phyloP scores from a whole-genome alignment of 2,113 vertebrate genomes.

The Anguilla rostrata region DNA sequence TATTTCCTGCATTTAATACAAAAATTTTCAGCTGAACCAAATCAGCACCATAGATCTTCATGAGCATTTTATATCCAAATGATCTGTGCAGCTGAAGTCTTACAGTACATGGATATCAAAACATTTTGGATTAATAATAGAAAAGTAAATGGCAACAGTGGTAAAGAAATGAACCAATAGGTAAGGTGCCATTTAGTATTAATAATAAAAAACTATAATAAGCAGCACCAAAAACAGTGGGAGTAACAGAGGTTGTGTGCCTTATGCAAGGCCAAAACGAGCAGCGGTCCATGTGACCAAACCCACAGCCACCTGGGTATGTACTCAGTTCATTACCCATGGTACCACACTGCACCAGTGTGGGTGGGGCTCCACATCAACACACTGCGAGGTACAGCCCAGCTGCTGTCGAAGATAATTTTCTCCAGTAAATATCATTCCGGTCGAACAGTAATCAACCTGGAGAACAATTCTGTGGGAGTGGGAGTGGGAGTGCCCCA shows the following conservation, averaged over 20 bases:
- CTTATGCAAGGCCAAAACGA: background rate
- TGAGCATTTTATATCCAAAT: background rate
- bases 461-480: background rate
- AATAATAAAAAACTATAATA: background rate
- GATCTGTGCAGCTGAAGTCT: background rate
- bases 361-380: too few relatives aligned
- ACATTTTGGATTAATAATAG: background rate
- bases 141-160: background rate
- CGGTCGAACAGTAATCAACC: too few relatives aligned
- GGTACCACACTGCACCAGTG: background rate
- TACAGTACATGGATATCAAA: slow-evolving; percentile 7
- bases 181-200: background rate
- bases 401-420: too few relatives aligned
- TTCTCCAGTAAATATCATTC: too few relatives aligned
- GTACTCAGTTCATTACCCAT: background rate
- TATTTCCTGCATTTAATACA: background rate
- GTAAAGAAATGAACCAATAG: background rate
- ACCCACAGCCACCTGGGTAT: background rate
- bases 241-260: background rate
- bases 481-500: too few relatives aligned
- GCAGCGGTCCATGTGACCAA: background rate
- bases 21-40: background rate
- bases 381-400: too few relatives aligned
- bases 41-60: background rate
- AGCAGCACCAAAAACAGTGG: background rate